phyloP scores from a whole-genome alignment of 2,113 vertebrate species.

The Thunnus maccoyii region DNA sequence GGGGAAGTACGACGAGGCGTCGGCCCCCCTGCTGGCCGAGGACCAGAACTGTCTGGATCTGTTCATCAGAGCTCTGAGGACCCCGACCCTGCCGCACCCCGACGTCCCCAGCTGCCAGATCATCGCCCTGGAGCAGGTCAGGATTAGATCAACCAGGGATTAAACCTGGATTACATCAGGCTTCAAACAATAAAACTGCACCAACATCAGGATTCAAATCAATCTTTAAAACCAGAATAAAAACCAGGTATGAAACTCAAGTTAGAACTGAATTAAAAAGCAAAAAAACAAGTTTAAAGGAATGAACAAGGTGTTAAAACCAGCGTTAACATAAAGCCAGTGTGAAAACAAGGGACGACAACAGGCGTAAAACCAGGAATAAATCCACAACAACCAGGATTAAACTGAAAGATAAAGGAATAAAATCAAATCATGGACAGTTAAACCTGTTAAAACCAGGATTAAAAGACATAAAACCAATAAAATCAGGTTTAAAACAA shows the following conservation, averaged over 20 bases:
- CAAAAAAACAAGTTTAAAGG: too few species aligned
- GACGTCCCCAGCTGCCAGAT: slow-evolving; percentile 88
- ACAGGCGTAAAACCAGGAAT: neutral
- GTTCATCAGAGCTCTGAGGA: slow-evolving; percentile 88
- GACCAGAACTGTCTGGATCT: slow-evolving; percentile 88
- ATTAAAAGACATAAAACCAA: too few species aligned
- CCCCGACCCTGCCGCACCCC: slow-evolving; percentile 76
- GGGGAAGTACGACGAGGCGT: slow-evolving; percentile 89
- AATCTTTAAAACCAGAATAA: too few species aligned
- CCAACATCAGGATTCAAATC: neutral
- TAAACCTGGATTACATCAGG: neutral
- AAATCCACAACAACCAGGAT: too few species aligned
- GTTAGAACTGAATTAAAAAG: too few species aligned
- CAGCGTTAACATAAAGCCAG: neutral
- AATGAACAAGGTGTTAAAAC: too few species aligned
- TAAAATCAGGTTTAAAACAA: too few species aligned
- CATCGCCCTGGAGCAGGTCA: slow-evolving; percentile 91
- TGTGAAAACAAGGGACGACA: neutral
- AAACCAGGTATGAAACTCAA: too few species aligned
- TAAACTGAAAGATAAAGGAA: too few species aligned
- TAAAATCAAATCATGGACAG: too few species aligned
- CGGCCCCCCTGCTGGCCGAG: slow-evolving; percentile 87
- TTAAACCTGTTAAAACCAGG: too few species aligned
- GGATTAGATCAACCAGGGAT: neutral
- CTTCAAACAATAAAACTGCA: neutral